Percentiles rank a stretch among this genome's conserved stretches.
These are phyloP conservation scores for Spondyliosoma cantharus DNA, from an alignment of 2,797 vertebrate species.

Conservation along the genomic window DNA sequence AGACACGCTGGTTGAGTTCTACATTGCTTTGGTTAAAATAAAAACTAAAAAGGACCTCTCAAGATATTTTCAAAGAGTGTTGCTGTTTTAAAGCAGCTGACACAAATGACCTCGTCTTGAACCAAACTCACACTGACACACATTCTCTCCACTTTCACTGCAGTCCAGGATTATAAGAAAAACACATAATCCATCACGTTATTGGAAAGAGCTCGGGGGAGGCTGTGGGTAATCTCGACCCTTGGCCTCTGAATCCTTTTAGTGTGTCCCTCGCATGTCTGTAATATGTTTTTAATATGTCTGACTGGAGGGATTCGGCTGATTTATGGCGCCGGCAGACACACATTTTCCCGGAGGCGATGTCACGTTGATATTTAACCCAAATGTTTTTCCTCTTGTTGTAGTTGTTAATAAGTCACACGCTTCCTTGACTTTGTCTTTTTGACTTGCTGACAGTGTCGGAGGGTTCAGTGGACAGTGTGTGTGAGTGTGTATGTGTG, in stretches of 20 bases:
- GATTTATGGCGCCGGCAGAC: constrained; percentile 37
- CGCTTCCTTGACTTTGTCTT: not conserved
- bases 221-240: constrained; percentile 60
- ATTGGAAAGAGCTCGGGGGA: constrained; percentile 54
- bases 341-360: constrained; percentile 15
- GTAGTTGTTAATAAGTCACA: not conserved
- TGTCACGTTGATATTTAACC: constrained; percentile 34
- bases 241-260: constrained; percentile 45
- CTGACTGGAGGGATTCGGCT: constrained; percentile 56
- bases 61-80: constrained; percentile 37
- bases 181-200: constrained; percentile 63
- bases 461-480: not conserved
- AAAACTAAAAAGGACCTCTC: too few relatives aligned
- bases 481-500: not conserved
- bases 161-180: constrained; percentile 52
- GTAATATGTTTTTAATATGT: constrained; percentile 66
- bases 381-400: constrained; percentile 22
- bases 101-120: constrained; percentile 47
- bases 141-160: constrained; percentile 49
- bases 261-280: constrained; percentile 33
- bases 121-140: constrained; percentile 58
- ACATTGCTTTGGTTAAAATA: not conserved
- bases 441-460: not conserved
- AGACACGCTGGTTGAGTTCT: not conserved
- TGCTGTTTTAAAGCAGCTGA: constrained; percentile 47